Base-by-base conservation (phyloP, 2,113 vertebrate species). In the Lasiurus borealis region DNA sequence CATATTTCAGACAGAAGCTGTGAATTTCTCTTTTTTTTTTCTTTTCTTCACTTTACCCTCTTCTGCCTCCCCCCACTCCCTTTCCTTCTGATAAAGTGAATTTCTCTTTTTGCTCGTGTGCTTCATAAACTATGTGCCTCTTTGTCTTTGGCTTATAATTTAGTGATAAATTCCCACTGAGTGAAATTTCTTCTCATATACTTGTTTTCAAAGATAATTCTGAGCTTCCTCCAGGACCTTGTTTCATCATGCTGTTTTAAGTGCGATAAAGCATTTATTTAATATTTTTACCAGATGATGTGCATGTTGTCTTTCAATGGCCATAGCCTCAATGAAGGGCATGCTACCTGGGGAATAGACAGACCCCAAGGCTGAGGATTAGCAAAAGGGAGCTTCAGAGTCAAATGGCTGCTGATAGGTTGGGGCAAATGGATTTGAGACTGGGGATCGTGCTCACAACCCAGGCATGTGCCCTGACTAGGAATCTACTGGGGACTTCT, bases 141-240 rank as follows among this genome's bases (percentile, higher is more conserved):
- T 15, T 94, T 95, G 46, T 66, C 40, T 92, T 73, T 81, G 90
- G 66, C 19, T 81, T 88, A 18, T 81, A 64, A 87, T 57, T 73
- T 72, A 93, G 54, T 90, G 31, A 64, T 52, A 15, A 19, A 85
- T 69, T 92, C 50, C 75, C 46, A 1, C 34, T 64, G 57, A 93
- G 5, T 92, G 23, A 81, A 44, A n/a, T 78, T 91, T 89, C 36
- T 86, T 89, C 66, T 83, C 10, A 54, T 73, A 15, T 19, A 8
- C 64, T 54, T 84, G 29, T 31, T 76, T 82, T 89, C 15, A 52
- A 66, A 90, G 36, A n/a, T 62, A 25, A 68, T 82, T 50, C 40
- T 40, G 77, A 81, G 34, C 59, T 82, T 29, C 82, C 23, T 85
- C 23, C 11, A 62, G 66, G 23, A 59, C 76, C 85, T 86, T 34